A percentile compares a stretch with the other conserved stretches of the same genome.
Evolutionary conservation across 2,113 vertebrate genomes (phyloP).

Genomic region (Echinops telfairi): DNA sequence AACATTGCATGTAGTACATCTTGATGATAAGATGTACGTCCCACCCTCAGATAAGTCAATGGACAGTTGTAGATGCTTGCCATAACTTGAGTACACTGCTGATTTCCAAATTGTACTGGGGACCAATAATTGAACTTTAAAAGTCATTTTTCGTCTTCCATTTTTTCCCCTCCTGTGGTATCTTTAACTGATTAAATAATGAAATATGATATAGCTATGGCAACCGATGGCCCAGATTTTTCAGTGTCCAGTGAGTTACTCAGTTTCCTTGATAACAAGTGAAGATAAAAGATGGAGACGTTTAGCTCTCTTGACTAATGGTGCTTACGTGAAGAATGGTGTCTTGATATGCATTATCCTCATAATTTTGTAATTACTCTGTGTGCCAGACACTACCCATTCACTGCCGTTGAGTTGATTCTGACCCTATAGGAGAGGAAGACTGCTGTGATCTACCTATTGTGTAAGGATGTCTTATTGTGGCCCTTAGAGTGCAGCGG

Average conservation of each 20-base stretch:
- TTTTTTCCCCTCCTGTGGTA: not conserved
- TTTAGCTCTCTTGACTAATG: slow-evolving; percentile 1
- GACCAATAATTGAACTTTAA: not conserved
- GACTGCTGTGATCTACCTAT: not conserved
- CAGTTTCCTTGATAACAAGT: slow-evolving; percentile 44
- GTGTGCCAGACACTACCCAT: not conserved
- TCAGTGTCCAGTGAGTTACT: slow-evolving; percentile 8
- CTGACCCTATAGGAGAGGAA: too few species aligned
- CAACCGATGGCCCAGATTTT: slow-evolving; percentile 40
- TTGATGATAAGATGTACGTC: not conserved
- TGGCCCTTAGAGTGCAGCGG: not conserved
- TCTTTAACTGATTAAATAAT: slow-evolving; percentile 20
- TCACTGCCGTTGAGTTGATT: too few species aligned
- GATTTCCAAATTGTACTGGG: not conserved
- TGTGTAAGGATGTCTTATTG: not conserved
- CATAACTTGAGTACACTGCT: not conserved
- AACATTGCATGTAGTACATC: not conserved
- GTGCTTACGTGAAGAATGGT: not conserved
- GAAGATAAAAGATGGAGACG: not conserved
- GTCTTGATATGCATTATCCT: slow-evolving; percentile 43
- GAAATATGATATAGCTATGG: not conserved
- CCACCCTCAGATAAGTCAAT: not conserved
- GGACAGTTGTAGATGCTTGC: not conserved
- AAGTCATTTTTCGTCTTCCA: not conserved
- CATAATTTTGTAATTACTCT: slow-evolving; percentile 39